Conservation (phyloP, 2,113 vertebrate genomes). For the Sylvia atricapilla region DNA sequence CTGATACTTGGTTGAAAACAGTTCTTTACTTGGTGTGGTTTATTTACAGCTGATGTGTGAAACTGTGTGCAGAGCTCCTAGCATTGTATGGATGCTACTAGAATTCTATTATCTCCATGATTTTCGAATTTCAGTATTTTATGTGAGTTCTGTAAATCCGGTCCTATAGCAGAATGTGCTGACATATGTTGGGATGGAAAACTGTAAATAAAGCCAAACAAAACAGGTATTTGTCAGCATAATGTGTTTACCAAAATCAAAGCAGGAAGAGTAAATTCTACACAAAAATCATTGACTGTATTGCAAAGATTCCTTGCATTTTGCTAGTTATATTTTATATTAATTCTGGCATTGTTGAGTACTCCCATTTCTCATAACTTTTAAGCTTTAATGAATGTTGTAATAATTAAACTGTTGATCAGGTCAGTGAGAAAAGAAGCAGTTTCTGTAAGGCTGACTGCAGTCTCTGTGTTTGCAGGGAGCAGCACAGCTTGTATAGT, state of each 20-base stretch:
- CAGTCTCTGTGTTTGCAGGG: conserved; percentile 65
- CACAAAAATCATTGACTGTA: background rate
- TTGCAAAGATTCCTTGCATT: background rate
- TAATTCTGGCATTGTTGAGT: background rate
- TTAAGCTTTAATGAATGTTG: background rate
- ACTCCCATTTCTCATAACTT: background rate
- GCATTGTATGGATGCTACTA: background rate
- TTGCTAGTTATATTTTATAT: background rate
- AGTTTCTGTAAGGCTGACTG: background rate
- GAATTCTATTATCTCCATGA: conserved; percentile 29
- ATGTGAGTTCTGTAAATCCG: conserved; percentile 18
- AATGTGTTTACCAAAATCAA: background rate
- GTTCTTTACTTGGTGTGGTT: background rate
- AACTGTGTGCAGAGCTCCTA: conserved; percentile 9
- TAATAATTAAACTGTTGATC: background rate
- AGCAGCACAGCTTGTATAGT: conserved; percentile 95
- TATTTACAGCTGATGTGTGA: conserved; percentile 21
- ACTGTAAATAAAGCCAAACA: conserved; percentile 56
- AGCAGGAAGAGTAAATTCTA: background rate
- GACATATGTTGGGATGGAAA: conserved; percentile 6
- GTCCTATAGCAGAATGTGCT: conserved; percentile 53
- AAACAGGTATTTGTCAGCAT: conserved; percentile 39
- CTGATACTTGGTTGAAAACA: background rate
- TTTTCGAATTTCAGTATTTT: conserved; percentile 46
- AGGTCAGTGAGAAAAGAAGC: background rate